These are phyloP conservation scores for Arizona elegans DNA, from an alignment of 2,113 vertebrate species.

Conservation along the genomic window DNA sequence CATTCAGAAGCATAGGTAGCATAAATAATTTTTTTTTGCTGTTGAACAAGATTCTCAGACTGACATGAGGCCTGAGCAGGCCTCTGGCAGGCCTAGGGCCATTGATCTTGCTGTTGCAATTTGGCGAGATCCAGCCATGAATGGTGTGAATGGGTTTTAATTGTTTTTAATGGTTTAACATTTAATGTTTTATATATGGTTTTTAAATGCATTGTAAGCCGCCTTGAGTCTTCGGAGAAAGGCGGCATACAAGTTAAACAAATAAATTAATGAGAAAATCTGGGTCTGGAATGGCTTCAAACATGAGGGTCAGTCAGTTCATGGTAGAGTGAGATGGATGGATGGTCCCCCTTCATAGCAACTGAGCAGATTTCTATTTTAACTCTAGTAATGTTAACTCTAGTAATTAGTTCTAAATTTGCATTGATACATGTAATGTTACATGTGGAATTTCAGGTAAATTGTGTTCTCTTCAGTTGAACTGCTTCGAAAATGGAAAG, in stretches of 20 bases:
- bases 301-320: background rate
- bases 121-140: no score
- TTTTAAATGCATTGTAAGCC: no score
- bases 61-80: background rate
- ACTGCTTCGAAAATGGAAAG: conserved; percentile 20
- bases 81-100: no score
- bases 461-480: conserved; percentile 15
- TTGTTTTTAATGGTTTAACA: no score
- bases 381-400: background rate
- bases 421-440: background rate
- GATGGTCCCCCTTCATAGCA: background rate
- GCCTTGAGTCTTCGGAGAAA: no score
- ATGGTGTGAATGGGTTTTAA: no score
- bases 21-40: background rate
- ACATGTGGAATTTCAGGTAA: background rate
- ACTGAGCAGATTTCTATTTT: background rate
- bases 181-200: no score
- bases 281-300: background rate
- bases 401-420: background rate
- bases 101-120: no score
- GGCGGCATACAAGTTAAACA: no score
- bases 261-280: background rate
- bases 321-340: background rate
- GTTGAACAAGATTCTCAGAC: background rate
- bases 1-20: background rate